phyloP scores from a whole-genome alignment of 2,797 vertebrate species.

The Hozukius guyotensis region DNA sequence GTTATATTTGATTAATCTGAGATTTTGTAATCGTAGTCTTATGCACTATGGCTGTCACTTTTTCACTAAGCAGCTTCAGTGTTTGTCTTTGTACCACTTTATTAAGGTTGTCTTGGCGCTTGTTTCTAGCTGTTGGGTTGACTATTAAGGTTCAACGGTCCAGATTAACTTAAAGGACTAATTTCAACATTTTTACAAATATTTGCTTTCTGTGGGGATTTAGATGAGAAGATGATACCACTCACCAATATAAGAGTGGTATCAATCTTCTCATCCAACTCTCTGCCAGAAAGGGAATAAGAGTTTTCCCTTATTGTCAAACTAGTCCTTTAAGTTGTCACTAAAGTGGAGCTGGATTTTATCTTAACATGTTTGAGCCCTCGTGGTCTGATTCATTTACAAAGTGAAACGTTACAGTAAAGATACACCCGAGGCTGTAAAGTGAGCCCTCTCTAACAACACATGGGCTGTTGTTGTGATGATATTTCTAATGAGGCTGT shows the following conservation, averaged over 20 bases:
- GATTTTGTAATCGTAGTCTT: neutral
- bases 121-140: neutral
- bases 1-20: neutral
- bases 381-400: neutral
- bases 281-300: neutral
- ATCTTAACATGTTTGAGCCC: neutral
- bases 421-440: neutral
- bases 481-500: slow-evolving; percentile 28
- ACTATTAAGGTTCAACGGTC: neutral
- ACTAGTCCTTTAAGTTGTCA: neutral
- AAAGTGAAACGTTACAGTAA: neutral
- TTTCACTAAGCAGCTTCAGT: neutral
- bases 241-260: neutral
- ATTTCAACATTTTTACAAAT: neutral
- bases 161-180: neutral
- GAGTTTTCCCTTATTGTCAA: neutral
- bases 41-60: neutral
- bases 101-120: neutral
- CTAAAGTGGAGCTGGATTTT: neutral
- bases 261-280: neutral
- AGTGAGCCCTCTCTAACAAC: slow-evolving; percentile 1
- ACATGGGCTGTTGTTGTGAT: slow-evolving; percentile 23
- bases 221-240: neutral
- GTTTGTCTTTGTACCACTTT: neutral
- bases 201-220: neutral